These are phyloP conservation scores for Drosophila erecta DNA, from an alignment of 1,140 invertebrate species.

Conservation along the genomic window DNA sequence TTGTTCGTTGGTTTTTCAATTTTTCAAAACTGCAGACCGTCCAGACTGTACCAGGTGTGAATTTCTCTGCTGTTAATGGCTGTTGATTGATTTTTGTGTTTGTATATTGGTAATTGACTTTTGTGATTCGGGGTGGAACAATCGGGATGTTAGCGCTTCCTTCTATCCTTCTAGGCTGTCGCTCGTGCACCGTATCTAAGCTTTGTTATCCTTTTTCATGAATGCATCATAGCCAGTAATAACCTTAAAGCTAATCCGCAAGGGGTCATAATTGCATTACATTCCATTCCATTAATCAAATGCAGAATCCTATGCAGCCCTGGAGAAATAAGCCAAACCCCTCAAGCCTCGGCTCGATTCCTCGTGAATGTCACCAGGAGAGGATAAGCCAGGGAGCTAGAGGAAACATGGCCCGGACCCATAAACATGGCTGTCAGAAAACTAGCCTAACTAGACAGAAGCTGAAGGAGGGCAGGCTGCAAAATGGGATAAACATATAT, in stretches of 20 bases:
- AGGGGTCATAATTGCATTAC: slow-evolving; percentile 37
- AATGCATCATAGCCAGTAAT: not conserved
- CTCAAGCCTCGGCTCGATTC: slow-evolving; percentile 33
- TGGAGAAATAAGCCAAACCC: slow-evolving; percentile 13
- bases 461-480: slow-evolving; percentile 1
- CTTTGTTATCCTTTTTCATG: not conserved
- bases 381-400: slow-evolving; percentile 49
- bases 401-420: slow-evolving; percentile 37
- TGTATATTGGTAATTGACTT: slow-evolving; percentile 68
- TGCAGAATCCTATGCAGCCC: slow-evolving; percentile 26
- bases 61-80: slow-evolving; percentile 63
- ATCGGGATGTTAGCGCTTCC: too few relatives aligned
- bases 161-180: not conserved
- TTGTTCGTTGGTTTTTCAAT: slow-evolving; percentile 74
- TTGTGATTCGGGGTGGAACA: slow-evolving; percentile 42
- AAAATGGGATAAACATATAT: slow-evolving; percentile 59
- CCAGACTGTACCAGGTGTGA: slow-evolving; percentile 69
- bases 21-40: slow-evolving; percentile 65
- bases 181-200: not conserved
- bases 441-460: slow-evolving; percentile 64
- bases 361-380: slow-evolving; percentile 42
- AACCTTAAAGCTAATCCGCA: slow-evolving; percentile 22
- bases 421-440: slow-evolving; percentile 77
- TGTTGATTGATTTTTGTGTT: slow-evolving; percentile 82
- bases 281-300: slow-evolving; percentile 45